phyloP scores from a whole-genome alignment of 2,888 invertebrate genomes.

The Abrostola triplasia region DNA sequence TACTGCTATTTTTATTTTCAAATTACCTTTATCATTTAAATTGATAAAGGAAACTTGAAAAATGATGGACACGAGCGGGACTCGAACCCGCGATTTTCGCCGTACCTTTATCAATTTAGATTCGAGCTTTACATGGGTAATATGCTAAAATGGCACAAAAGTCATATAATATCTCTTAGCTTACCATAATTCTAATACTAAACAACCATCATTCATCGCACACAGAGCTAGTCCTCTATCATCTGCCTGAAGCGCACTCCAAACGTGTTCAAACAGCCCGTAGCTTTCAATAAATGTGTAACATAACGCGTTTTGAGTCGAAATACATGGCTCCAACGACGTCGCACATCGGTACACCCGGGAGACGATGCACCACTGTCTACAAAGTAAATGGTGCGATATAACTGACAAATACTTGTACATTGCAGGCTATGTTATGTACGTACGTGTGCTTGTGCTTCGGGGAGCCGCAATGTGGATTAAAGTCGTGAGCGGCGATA shows the following conservation, averaged over 20 bases:
- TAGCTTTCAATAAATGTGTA: slow-evolving; percentile 53
- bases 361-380: slow-evolving; percentile 44
- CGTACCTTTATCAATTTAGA: too few relatives aligned
- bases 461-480: slow-evolving; percentile 18
- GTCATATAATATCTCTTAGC: too few relatives aligned
- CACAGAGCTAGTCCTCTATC: not conserved
- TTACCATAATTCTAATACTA: too few relatives aligned
- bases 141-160: too few relatives aligned
- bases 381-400: slow-evolving; percentile 53
- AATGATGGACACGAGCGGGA: too few relatives aligned
- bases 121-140: too few relatives aligned
- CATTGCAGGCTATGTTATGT: slow-evolving; percentile 48
- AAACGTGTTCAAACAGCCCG: slow-evolving; percentile 25
- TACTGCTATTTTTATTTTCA: too few relatives aligned
- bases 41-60: too few relatives aligned
- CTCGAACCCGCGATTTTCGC: too few relatives aligned
- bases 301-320: slow-evolving; percentile 34
- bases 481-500: slow-evolving; percentile 15
- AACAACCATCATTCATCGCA: too few relatives aligned
- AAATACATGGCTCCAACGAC: slow-evolving; percentile 41
- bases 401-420: slow-evolving; percentile 52
- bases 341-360: slow-evolving; percentile 29
- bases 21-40: too few relatives aligned
- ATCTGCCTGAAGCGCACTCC: not conserved
- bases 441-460: slow-evolving; percentile 10